phyloP scores from a whole-genome alignment of 2,113 vertebrate genomes.

The Zosterops borbonicus region DNA sequence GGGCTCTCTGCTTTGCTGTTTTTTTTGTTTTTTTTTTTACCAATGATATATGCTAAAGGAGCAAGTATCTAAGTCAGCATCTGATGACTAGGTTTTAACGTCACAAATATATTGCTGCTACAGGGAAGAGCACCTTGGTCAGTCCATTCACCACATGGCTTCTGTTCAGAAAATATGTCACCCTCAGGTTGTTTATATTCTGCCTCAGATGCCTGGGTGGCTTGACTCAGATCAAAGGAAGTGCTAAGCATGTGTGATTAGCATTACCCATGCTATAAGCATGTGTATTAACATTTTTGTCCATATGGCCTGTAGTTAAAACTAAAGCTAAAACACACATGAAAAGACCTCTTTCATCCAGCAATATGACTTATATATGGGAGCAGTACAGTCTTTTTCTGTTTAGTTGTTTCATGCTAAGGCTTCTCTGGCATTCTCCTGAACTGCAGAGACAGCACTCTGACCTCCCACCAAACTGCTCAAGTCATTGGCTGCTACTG shows the following conservation, averaged over 20 bases:
- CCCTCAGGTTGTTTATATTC: background rate
- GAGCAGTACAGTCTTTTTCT: background rate
- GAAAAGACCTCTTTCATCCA: background rate
- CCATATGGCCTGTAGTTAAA: background rate
- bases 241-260: background rate
- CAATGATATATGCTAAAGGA: background rate
- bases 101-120: background rate
- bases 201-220: background rate
- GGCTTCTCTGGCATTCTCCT: background rate
- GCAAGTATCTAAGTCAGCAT: background rate
- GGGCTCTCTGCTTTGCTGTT: background rate
- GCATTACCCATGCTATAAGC: background rate
- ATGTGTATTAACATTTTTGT: background rate
- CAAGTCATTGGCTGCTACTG: background rate
- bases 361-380: background rate
- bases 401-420: background rate
- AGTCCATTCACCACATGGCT: background rate
- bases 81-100: background rate
- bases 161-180: background rate
- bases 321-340: background rate
- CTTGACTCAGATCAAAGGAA: background rate
- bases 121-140: background rate
- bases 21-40: background rate
- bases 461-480: background rate
- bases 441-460: background rate